A percentile compares a stretch with the other conserved stretches of the same genome.
Evolutionary conservation across 1,140 invertebrate species (phyloP).

Genomic region (Drosophila watanabei): DNA sequence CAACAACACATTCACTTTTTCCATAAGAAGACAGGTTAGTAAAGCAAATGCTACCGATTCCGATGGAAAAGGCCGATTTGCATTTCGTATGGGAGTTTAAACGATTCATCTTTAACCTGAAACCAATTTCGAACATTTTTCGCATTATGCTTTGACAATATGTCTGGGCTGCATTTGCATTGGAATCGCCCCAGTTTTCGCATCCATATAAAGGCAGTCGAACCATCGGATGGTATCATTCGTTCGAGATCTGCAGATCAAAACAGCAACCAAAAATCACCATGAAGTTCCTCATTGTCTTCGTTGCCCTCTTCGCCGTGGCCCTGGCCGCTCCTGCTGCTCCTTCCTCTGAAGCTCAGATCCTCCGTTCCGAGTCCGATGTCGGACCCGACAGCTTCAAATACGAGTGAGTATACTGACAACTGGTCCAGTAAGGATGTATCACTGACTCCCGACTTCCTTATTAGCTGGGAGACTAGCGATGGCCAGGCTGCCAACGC

Average conservation of each 20-base stretch:
- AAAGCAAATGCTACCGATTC: slow-evolving; percentile 10
- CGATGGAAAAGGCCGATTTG: slow-evolving; percentile 17
- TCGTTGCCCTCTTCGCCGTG: slow-evolving; percentile 72
- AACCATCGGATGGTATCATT: slow-evolving; percentile 15
- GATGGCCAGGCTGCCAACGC: slow-evolving; percentile 36
- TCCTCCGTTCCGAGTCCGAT: slow-evolving; percentile 16
- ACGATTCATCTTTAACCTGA: slow-evolving; percentile 32
- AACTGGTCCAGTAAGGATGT: background rate
- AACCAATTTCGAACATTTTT: slow-evolving; percentile 29
- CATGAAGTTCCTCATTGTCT: slow-evolving; percentile 75
- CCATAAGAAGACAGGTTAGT: background rate
- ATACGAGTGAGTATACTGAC: slow-evolving; percentile 44
- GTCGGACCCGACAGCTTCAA: slow-evolving; percentile 42
- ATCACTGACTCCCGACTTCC: background rate
- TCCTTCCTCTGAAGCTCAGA: background rate
- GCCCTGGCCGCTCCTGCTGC: slow-evolving; percentile 24
- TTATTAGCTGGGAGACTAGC: slow-evolving; percentile 42
- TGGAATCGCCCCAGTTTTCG: slow-evolving; percentile 1
- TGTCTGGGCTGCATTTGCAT: slow-evolving; percentile 20
- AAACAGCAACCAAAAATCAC: slow-evolving; percentile 24
- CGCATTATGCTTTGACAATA: slow-evolving; percentile 36
- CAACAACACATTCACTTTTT: background rate
- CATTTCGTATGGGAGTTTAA: slow-evolving; percentile 20
- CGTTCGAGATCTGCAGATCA: slow-evolving; percentile 33
- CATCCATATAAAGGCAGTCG: slow-evolving; percentile 21